Base-by-base conservation (phyloP, 2,797 vertebrate genomes). In the Tiaroga cobitis region DNA sequence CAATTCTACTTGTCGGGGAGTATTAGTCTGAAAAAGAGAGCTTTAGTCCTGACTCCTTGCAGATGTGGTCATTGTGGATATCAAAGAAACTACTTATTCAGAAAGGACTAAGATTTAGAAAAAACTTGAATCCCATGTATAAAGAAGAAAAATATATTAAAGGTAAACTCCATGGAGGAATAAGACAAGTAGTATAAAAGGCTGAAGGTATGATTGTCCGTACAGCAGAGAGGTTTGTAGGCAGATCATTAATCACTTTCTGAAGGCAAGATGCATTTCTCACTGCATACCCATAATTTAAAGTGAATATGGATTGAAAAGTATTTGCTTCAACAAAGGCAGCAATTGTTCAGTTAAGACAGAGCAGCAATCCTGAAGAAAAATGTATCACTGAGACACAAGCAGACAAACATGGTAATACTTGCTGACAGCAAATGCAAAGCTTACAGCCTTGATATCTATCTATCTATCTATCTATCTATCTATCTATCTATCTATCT, bases 251-350 rank as follows among this genome's bases (percentile, higher is more conserved):
- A 46, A 56, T 73, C 68, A 72, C n/a, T 39, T 72, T 78, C n/a
- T 81, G 59, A n/a, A 70, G 72, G 67, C 61, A 77, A 56, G n/a
- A 76, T 82, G 4, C 6, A 54, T 63, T 56, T 70, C 63, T 82
- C 78, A 76, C 83, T 46, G 73, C 10, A 29, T 49, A 81, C 65
- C 15, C 41, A 41, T 67, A 67, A 81, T 72, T 83, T 85, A 80
- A 88, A 80, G 63, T 68, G 68, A 83, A 85, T 67, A 78, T 85
- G 59, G 73, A 85, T 82, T 67, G 73, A 73, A 74, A 86, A 56
- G 67, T 79, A 88, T 89, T 68, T 65, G 65, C 83, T 85, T 69
- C 26, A 73, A 85, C 72, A 86, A 87, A 85, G 67, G 43, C 32
- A 72, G 51, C 49, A 70, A 81, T 87, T 80, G 65, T 88, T 78